Evolutionary conservation across 2,113 vertebrate genomes (phyloP), one percentile per base, ranked within the genome.

Genomic region (Dascyllus trimaculatus): DNA sequence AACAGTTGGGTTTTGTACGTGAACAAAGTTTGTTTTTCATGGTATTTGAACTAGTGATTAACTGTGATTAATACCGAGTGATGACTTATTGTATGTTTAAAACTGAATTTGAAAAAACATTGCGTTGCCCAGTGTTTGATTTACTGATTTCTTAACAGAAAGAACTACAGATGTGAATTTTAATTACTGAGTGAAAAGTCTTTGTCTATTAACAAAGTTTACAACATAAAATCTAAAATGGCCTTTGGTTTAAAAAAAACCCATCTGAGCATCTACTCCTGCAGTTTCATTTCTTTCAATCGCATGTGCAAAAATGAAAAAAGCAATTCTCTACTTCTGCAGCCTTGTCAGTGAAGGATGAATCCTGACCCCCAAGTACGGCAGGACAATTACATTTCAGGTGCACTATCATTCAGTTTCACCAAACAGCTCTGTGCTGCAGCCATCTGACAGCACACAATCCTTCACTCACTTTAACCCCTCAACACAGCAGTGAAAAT

Each of bases 281-380:
- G 72, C 68, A 61, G 76, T 77, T 73, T 80, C 49, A 85, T 71
- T 84, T 81, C 63, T 85, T 38, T 68, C n/a, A 53, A 21, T 89
- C 62, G 79, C 49, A 69, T 48, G 82, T 75, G 68, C 48, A 71
- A 43, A 57, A 64, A 80, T 64, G 59, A 72, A 74, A 78, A 88
- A 86, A 80, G 73, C 70, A 79, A 92, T 89, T 89, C 77, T 64
- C 21, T 85, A 81, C 60, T 35, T 58, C 74, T 73, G 75, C 51
- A 63, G 69, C 62, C 71, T 78, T 87, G 84, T 88, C 90, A 85
- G 89, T 88, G 87, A 92, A 81, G 84, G 77, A 90, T 90, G 82
- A 90, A 84, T 85, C 80, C 75, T 76, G 81, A 86, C 75, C 84
- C 68, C 61, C 46, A 67, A 71, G 53, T 76, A 48, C 22, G 18